Evolutionary conservation across 2,113 vertebrate species (phyloP).

Genomic region (Tympanuchus pallidicinctus): DNA sequence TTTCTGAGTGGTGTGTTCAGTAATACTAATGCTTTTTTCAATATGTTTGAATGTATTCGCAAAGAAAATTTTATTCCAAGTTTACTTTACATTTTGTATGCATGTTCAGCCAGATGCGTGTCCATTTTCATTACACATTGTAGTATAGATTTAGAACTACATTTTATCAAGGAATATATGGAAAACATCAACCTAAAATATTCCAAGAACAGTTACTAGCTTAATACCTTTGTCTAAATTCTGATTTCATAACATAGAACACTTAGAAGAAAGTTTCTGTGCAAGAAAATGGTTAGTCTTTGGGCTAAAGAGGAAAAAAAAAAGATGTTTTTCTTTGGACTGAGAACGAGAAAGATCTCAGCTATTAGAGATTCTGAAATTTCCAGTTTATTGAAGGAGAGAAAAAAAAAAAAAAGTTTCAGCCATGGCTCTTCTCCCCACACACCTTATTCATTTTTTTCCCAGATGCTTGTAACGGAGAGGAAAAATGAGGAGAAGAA

Average conservation of each 20-base stretch:
- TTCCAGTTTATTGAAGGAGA: slow-evolving; percentile 23
- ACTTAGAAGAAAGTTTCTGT: neutral
- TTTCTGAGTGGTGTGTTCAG: neutral
- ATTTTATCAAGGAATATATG: neutral
- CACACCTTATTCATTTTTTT: slow-evolving; percentile 39
- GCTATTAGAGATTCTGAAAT: neutral
- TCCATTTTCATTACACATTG: neutral
- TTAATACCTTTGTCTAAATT: neutral
- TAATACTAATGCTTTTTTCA: neutral
- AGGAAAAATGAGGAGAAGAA: slow-evolving; percentile 46
- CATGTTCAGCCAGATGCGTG: neutral
- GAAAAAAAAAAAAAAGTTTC: slow-evolving; percentile 4
- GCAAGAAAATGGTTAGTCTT: neutral
- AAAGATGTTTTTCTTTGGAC: neutral
- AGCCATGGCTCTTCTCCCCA: neutral
- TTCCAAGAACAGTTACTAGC: neutral
- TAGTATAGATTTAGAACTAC: neutral
- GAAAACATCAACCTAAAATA: neutral
- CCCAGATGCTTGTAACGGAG: slow-evolving; percentile 21
- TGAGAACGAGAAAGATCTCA: neutral
- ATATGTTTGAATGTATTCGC: neutral
- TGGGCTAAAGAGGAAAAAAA: neutral
- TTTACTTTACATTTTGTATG: neutral
- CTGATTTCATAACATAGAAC: neutral
- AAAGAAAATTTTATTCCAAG: neutral